Conservation (phyloP, 1,140 invertebrate species). For the Centruroides vittatus region DNA sequence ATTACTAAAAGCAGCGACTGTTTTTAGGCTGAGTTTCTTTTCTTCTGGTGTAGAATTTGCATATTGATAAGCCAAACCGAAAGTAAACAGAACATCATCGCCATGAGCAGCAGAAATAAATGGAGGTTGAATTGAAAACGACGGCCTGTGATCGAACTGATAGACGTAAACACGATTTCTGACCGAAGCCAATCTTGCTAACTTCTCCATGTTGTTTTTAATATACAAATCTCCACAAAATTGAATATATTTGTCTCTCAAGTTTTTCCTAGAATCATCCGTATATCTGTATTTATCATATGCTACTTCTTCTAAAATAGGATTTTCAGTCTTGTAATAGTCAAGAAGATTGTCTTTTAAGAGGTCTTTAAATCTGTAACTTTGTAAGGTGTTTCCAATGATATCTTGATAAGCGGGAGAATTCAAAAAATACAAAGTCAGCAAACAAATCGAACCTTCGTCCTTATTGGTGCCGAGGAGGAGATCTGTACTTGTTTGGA, state of each 20-base stretch:
- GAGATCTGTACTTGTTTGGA: slow-evolving; percentile 8
- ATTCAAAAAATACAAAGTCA: slow-evolving; percentile 10
- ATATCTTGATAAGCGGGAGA: slow-evolving; percentile 10
- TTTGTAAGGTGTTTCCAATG: slow-evolving; percentile 3
- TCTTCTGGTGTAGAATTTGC: slow-evolving; percentile 7
- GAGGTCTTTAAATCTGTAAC: slow-evolving; percentile 6
- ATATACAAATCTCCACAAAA: slow-evolving; percentile 18
- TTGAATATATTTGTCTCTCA: slow-evolving; percentile 11
- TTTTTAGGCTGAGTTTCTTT: slow-evolving; percentile 2
- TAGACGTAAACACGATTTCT: slow-evolving; percentile 13
- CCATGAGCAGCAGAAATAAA: slow-evolving; percentile 20
- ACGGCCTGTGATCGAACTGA: slow-evolving; percentile 20
- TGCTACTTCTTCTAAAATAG: no score
- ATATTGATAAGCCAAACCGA: slow-evolving; percentile 15
- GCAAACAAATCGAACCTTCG: slow-evolving; percentile 20
- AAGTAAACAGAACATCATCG: slow-evolving; percentile 19
- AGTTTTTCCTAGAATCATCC: background rate
- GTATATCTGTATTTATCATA: no score
- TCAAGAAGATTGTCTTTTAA: no score
- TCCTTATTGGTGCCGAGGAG: slow-evolving; percentile 17
- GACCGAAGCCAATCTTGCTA: slow-evolving; percentile 1
- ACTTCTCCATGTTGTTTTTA: slow-evolving; percentile 1
- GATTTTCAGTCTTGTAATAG: no score
- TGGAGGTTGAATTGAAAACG: slow-evolving; percentile 16
- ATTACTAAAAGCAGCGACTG: slow-evolving; percentile 10